phyloP scores from a whole-genome alignment of 1,140 invertebrate species.

The Solenopsis invicta region DNA sequence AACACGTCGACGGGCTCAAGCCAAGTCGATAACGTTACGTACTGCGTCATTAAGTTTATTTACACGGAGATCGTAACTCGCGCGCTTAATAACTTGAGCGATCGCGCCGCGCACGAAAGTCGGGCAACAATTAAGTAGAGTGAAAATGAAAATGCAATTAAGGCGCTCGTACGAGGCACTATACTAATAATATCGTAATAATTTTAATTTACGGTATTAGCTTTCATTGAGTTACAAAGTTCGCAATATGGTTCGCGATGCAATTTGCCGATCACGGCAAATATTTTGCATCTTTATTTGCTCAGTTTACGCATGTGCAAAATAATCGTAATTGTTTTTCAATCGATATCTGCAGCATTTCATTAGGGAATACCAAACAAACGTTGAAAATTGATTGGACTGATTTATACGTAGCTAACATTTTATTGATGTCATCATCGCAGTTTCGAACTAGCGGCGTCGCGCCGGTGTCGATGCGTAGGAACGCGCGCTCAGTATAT shows the following conservation, averaged over 20 bases:
- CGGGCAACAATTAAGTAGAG: conserved; percentile 1
- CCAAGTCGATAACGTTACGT: conserved; percentile 41
- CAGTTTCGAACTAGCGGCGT: conserved; percentile 34
- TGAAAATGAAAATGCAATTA: conserved; percentile 30
- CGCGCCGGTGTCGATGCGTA: not conserved
- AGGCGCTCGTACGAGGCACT: not conserved
- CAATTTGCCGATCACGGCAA: not conserved
- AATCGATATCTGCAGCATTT: conserved; percentile 21
- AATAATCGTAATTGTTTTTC: conserved; percentile 28
- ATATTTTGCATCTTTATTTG: conserved; percentile 9
- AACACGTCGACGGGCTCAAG: not conserved
- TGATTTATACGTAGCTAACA: conserved; percentile 1
- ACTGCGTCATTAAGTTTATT: conserved; percentile 46
- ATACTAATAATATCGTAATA: conserved; percentile 3
- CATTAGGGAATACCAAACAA: conserved; percentile 4
- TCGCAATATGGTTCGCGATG: not conserved
- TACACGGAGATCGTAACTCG: conserved; percentile 29
- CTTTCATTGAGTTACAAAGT: not conserved
- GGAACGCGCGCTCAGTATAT: not conserved
- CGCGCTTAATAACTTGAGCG: conserved; percentile 44
- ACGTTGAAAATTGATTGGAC: conserved; percentile 45
- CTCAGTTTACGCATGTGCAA: not conserved
- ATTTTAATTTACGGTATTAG: conserved; percentile 27
- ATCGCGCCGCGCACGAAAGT: conserved; percentile 13
- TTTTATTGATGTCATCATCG: conserved; percentile 46